Conservation (phyloP, 2,888 invertebrate species). For the Caenorhabditis drosophilae region DNA sequence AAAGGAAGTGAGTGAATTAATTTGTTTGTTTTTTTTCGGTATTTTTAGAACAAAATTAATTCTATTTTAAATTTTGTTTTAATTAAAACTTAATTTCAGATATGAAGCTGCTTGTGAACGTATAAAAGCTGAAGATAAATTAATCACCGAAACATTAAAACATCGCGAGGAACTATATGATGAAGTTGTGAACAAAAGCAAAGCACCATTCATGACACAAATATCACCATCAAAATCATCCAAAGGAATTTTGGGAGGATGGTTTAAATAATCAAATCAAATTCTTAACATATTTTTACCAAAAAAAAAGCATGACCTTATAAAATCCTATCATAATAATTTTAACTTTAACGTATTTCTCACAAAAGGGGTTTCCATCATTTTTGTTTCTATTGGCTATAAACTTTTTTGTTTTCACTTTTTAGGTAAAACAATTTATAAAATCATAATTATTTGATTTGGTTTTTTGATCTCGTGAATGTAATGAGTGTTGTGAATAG, state of each 20-base stretch:
- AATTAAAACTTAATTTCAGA: constrained; percentile 21
- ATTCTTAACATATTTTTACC: too few species aligned
- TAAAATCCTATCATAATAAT: too few species aligned
- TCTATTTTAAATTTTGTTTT: constrained; percentile 7
- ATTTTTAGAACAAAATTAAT: not conserved
- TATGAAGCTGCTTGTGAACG: constrained; percentile 58
- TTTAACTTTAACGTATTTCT: too few species aligned
- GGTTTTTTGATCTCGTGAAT: too few species aligned
- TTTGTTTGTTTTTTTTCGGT: not conserved
- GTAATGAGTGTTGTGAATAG: too few species aligned
- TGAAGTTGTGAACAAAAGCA: constrained; percentile 31
- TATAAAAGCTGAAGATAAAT: constrained; percentile 63
- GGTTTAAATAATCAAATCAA: constrained; percentile 39
- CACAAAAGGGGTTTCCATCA: too few species aligned
- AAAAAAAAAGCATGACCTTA: too few species aligned
- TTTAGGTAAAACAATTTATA: too few species aligned
- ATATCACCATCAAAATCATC: constrained; percentile 38
- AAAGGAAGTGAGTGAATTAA: constrained; percentile 49
- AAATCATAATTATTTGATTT: too few species aligned
- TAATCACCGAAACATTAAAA: constrained; percentile 51
- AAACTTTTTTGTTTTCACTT: too few species aligned
- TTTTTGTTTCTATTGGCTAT: too few species aligned
- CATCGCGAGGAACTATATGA: constrained; percentile 62
- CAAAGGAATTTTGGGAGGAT: constrained; percentile 43
- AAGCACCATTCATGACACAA: constrained; percentile 30